phyloP scores from a whole-genome alignment of 2,113 vertebrate genomes.

The Baryphthengus martii region DNA sequence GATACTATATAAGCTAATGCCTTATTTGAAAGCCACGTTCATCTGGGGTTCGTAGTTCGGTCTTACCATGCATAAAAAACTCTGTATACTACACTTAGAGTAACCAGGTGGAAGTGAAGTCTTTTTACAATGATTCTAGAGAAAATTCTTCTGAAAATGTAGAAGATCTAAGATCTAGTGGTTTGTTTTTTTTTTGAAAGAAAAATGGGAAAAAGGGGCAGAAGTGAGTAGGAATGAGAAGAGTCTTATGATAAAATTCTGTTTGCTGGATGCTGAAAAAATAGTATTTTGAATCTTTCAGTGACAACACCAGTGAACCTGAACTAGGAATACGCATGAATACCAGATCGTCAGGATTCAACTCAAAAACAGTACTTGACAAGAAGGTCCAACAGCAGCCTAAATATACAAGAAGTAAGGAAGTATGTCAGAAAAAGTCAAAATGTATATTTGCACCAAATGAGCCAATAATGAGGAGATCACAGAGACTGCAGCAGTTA shows the following conservation, averaged over 20 bases:
- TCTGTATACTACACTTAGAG: not conserved
- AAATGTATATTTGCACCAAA: not conserved
- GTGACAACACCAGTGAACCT: slow-evolving; percentile 25
- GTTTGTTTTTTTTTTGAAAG: not conserved
- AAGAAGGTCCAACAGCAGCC: slow-evolving; percentile 46
- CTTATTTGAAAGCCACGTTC: slow-evolving; percentile 45
- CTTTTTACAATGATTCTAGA: not conserved
- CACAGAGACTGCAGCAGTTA: slow-evolving; percentile 73
- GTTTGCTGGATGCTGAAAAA: slow-evolving; percentile 37
- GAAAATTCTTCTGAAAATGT: slow-evolving; percentile 28
- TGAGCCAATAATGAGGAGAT: slow-evolving; percentile 69
- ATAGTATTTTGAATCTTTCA: slow-evolving; percentile 30
- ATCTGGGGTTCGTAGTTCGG: not conserved
- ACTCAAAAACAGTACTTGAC: not conserved
- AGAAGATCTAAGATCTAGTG: slow-evolving; percentile 7
- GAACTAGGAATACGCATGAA: slow-evolving; percentile 53
- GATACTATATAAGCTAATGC: not conserved
- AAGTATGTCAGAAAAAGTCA: slow-evolving; percentile 63
- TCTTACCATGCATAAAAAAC: not conserved
- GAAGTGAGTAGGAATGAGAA: slow-evolving; percentile 31
- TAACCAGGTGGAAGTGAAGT: not conserved
- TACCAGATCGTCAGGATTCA: slow-evolving; percentile 59
- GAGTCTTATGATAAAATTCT: not conserved
- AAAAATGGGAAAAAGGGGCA: not conserved
- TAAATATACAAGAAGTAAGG: slow-evolving; percentile 54